These are phyloP conservation scores for Oscarella lobularis DNA, from an alignment of 37 sponge, comb jelly and placozoan species.

Conservation along the genomic window DNA sequence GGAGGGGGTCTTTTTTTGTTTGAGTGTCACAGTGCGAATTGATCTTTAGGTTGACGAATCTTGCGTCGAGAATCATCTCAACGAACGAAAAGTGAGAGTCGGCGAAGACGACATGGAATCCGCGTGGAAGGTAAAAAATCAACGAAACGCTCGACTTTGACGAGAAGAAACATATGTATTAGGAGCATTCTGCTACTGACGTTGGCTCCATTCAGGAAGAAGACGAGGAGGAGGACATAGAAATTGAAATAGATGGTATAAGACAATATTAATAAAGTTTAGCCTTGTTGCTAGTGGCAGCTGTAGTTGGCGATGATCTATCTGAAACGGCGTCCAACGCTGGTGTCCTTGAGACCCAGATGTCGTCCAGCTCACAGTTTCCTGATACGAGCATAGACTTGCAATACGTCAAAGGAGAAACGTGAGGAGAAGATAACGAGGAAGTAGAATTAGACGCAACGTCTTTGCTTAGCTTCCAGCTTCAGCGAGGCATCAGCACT, in stretches of 20 bases:
- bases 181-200: no score
- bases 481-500: slow-evolving; percentile 22
- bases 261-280: no score
- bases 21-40: background rate
- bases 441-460: background rate
- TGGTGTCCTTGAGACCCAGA: background rate
- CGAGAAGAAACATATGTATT: no score
- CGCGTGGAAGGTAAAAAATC: no score
- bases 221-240: slow-evolving; percentile 13
- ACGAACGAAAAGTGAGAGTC: slow-evolving; percentile 47
- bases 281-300: no score
- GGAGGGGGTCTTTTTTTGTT: background rate
- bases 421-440: slow-evolving; percentile 9
- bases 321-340: no score
- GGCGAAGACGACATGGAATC: no score
- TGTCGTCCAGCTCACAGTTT: slow-evolving; percentile 5
- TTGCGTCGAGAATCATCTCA: slow-evolving; percentile 47
- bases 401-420: slow-evolving; percentile 15
- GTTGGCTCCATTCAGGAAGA: slow-evolving; percentile 10
- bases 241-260: no score
- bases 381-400: slow-evolving; percentile 50
- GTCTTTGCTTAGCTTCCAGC: slow-evolving; percentile 21
- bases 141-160: no score
- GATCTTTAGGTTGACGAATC: slow-evolving; percentile 58
- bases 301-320: no score